These are phyloP conservation scores for Tinea semifulvella DNA, from an alignment of 2,888 invertebrate genomes.

Conservation along the genomic window DNA sequence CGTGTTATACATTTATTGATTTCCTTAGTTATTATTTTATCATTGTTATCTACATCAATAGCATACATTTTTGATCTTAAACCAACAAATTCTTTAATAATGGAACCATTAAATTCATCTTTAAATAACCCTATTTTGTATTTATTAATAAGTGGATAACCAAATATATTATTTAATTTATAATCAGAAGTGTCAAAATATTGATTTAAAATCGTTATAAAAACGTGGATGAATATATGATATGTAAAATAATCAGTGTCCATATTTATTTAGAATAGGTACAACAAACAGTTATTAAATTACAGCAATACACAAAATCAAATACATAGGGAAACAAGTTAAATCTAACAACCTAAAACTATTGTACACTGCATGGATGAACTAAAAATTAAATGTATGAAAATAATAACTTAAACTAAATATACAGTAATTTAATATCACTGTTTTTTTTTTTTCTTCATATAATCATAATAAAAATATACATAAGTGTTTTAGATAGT, in stretches of 20 bases:
- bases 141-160: slow-evolving; percentile 25
- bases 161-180: slow-evolving; percentile 23
- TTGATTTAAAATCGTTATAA: no score
- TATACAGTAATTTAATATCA: slow-evolving; percentile 17
- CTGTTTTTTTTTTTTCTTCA: slow-evolving; percentile 19
- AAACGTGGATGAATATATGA: slow-evolving; percentile 20
- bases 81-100: slow-evolving; percentile 25
- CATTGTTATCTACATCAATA: slow-evolving; percentile 17
- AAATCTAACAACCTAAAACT: no score
- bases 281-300: no score
- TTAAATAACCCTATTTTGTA: slow-evolving; percentile 25
- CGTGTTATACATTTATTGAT: slow-evolving; percentile 21
- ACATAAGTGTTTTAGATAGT: slow-evolving; percentile 22
- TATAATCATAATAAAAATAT: no score
- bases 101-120: slow-evolving; percentile 24
- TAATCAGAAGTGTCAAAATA: slow-evolving; percentile 27
- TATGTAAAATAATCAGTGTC: slow-evolving; percentile 25
- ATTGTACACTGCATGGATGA: no score
- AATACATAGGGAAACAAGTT: no score
- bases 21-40: slow-evolving; percentile 22
- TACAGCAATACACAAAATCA: no score
- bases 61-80: slow-evolving; percentile 27
- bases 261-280: no score
- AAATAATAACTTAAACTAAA: no score
- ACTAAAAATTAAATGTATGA: no score